Evolutionary conservation across 2,797 vertebrate genomes (phyloP), one percentile per base, ranked within the genome.

Genomic region (Scomberomorus guttatus): DNA sequence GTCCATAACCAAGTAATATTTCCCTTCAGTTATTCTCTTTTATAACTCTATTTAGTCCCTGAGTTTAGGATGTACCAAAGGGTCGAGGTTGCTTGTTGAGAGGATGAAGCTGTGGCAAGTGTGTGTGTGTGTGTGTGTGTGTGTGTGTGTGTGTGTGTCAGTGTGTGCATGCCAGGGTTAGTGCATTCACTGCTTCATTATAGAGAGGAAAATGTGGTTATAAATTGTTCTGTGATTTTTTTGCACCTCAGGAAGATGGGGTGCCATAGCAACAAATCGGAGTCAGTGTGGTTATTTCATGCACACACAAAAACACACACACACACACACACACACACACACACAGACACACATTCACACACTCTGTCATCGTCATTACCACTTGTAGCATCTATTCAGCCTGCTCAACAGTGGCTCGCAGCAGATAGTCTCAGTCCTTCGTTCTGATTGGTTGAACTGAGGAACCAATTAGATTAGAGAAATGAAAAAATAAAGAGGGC

Each of bases 231-330:
- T 83, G 70, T 87, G 89, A 86, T 90, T 90, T 90, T 90, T 90
- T 90, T 84, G 80, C 85, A 90, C 85, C 89, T 87, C 75, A 4
- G 87, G 78, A 90, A 81, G 84, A 91, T 64, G 15, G 67, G 87
- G 72, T 80, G 74, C 90, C 92, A 91, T 92, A 85, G 91, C 92
- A 93, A 94, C 92, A 79, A 88, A 91, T 89, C 77, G 14, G 44
- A 86, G 79, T 83, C 80, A 32, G 57, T 17, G 18, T 77, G 44
- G 73, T 77, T 86, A 86, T 88, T 88, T 78, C 59, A 80, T 20
- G 8, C 77, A 63, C 75, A 52, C 81, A 65, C 59, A 51, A 25
- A 72, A 69, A 68, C 22, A 18, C 60, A 25, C 27, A 32, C 51
- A 12, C 61, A 56, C 29, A 24, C 48, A 46, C 54, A 37, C 52